Evolutionary conservation across 2,113 vertebrate genomes (phyloP).

Genomic region (Chauna torquata): DNA sequence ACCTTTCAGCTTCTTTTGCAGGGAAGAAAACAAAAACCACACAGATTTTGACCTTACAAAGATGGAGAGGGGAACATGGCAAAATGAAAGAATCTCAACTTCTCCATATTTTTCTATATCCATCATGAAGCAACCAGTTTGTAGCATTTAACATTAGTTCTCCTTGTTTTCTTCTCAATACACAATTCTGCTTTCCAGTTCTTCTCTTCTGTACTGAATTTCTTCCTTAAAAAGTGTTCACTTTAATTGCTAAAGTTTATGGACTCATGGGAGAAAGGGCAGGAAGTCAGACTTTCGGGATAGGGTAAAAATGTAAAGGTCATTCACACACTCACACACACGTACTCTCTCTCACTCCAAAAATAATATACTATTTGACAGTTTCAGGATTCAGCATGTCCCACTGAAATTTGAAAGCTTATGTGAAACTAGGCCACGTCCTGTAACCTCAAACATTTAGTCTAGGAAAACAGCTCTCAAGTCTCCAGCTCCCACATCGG

Average conservation of each 20-base stretch:
- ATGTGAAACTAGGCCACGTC: slow-evolving; percentile 68
- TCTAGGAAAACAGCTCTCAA: slow-evolving; percentile 71
- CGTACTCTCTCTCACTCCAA: slow-evolving; percentile 60
- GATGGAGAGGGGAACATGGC: not conserved
- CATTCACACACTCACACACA: slow-evolving; percentile 66
- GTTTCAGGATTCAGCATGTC: slow-evolving; percentile 72
- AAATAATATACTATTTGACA: slow-evolving; percentile 77
- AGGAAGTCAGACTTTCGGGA: slow-evolving; percentile 73
- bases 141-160: not conserved
- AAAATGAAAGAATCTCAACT: not conserved
- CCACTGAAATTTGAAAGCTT: slow-evolving; percentile 74
- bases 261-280: slow-evolving; percentile 64
- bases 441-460: slow-evolving; percentile 73
- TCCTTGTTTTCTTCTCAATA: not conserved
- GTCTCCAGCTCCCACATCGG: slow-evolving; percentile 65
- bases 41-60: not conserved
- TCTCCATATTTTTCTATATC: not conserved
- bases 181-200: not conserved
- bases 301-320: slow-evolving; percentile 74
- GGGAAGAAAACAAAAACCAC: not conserved
- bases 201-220: slow-evolving; percentile 11
- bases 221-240: slow-evolving; percentile 39
- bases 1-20: not conserved
- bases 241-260: slow-evolving; percentile 54
- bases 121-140: not conserved